A percentile compares a stretch with the other conserved stretches of the same genome.
Evolutionary conservation across 1,140 invertebrate species (phyloP).

Genomic region (Drosophila jambulina): DNA sequence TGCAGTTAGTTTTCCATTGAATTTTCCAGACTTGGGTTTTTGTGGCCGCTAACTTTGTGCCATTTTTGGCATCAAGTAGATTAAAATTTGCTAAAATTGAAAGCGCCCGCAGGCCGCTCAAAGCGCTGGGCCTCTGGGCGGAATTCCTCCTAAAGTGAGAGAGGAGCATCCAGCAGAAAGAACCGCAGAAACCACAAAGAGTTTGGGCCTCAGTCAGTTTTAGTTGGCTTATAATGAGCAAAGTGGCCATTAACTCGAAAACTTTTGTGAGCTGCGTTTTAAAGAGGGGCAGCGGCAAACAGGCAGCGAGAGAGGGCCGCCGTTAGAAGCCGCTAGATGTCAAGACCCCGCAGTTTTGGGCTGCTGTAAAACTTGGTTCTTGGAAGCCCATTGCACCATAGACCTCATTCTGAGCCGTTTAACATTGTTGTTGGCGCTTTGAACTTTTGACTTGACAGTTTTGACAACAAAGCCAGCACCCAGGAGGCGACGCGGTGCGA

Average conservation of each 20-base stretch:
- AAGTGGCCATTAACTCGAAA: conserved; percentile 77
- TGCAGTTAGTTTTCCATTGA: conserved; percentile 23
- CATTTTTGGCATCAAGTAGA: conserved; percentile 59
- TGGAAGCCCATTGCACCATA: conserved; percentile 67
- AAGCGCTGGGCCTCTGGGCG: not conserved
- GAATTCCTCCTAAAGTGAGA: conserved; percentile 4
- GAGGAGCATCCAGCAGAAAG: conserved; percentile 26
- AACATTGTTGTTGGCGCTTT: conserved; percentile 58
- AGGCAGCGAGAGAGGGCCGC: not conserved
- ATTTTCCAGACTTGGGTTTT: conserved; percentile 17
- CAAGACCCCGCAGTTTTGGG: conserved; percentile 50
- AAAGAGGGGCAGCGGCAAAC: conserved; percentile 30
- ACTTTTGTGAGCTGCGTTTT: conserved; percentile 68
- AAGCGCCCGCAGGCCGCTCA: conserved; percentile 47
- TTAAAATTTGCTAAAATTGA: conserved; percentile 69
- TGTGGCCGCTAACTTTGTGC: conserved; percentile 49
- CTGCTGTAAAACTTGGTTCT: conserved; percentile 64
- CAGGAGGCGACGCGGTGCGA: conserved; percentile 9
- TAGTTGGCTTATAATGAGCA: conserved; percentile 79
- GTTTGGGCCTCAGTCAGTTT: conserved; percentile 62
- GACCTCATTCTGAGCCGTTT: conserved; percentile 61
- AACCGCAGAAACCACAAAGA: conserved; percentile 72
- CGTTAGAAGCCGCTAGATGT: conserved; percentile 43
- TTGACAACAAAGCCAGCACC: conserved; percentile 50
- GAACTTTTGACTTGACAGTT: conserved; percentile 74